phyloP scores from a whole-genome alignment of 1,140 invertebrate species.

The Drosophila subobscura region DNA sequence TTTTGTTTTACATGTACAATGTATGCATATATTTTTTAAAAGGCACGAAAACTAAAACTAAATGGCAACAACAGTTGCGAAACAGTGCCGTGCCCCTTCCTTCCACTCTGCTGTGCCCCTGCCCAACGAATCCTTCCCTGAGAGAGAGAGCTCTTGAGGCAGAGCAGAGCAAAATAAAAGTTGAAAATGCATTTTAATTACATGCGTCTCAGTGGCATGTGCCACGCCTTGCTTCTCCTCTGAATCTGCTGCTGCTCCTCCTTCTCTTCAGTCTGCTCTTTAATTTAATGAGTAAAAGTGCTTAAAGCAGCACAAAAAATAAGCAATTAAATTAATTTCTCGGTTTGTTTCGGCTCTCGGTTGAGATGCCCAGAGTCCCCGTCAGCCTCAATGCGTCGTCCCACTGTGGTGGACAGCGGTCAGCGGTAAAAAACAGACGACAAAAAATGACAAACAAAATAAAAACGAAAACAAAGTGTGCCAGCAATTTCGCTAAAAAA shows the following conservation, averaged over 20 bases:
- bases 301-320: constrained; percentile 56
- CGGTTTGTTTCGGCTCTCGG: constrained; percentile 2
- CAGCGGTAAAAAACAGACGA: constrained; percentile 18
- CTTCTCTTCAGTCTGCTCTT: constrained; percentile 30
- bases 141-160: constrained; percentile 35
- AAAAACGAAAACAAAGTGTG: constrained; percentile 45
- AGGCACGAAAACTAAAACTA: constrained; percentile 59
- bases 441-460: constrained; percentile 15
- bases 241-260: neutral
- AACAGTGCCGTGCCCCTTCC: constrained; percentile 31
- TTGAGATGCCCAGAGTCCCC: constrained; percentile 9
- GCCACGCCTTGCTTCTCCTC: neutral
- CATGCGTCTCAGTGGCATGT: constrained; percentile 54
- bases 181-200: constrained; percentile 77
- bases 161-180: constrained; percentile 57
- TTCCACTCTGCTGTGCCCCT: constrained; percentile 1
- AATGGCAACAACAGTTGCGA: constrained; percentile 67
- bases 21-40: constrained; percentile 33
- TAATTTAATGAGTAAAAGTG: constrained; percentile 54
- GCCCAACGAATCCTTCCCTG: constrained; percentile 1
- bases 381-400: constrained; percentile 22
- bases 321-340: constrained; percentile 57
- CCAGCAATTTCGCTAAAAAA: constrained; percentile 18
- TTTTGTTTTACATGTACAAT: constrained; percentile 1
- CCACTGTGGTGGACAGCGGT: constrained; percentile 31